Base-by-base conservation (phyloP, 2,888 invertebrate genomes). In the Dione vanillae region DNA sequence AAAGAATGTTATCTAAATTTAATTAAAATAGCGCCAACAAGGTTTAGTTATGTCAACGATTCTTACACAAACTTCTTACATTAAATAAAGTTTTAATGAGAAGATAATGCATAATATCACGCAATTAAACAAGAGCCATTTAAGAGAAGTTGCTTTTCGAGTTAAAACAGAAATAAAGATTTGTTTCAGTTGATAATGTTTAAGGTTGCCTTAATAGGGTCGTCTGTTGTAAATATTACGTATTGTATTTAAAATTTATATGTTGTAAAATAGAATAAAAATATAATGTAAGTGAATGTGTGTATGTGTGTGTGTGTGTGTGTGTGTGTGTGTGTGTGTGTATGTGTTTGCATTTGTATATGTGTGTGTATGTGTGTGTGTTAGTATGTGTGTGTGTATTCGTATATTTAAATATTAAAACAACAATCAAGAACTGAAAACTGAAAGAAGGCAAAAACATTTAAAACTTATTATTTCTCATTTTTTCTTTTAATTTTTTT, bases 11-110 rank as follows among this genome's bases (percentile, higher is more conserved):
- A 19, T 49, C 64, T 37, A 40, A 64, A 64, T 64, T 12, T 64
- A 64, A 64, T 64, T 64, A 64, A 64, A 64, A 64, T 64, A 64
- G 37, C 64, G 64, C 37, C 40, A 64, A 64, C 64, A 64, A 49
- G 61, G 49, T 40, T 51, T 64, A 64, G 49, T 20, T 64, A 49
- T 51, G 51, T 64, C 49, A 51, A 64, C 51, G 40, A 56, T 58
- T 67, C 41, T 71, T 65, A 27, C 37, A 58, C 49, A 67, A 67
- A 54, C 64, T 68, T 71, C 11, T 47, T 64, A 64, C 64, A 58
- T 67, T 27, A 49, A n/a, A 67, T 67, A 35, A 71, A 71, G 49
- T 71, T 71, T 56, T 67, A 64, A 71, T 65, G 51, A 67, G 71
- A 71, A 67, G 41, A 61, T 66, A 61, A 67, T 67, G 67, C 52